A percentile compares a stretch with the other conserved stretches of the same genome.
Evolutionary conservation across 1,140 invertebrate species (phyloP).

Genomic region (Tigriopus japonicus): DNA sequence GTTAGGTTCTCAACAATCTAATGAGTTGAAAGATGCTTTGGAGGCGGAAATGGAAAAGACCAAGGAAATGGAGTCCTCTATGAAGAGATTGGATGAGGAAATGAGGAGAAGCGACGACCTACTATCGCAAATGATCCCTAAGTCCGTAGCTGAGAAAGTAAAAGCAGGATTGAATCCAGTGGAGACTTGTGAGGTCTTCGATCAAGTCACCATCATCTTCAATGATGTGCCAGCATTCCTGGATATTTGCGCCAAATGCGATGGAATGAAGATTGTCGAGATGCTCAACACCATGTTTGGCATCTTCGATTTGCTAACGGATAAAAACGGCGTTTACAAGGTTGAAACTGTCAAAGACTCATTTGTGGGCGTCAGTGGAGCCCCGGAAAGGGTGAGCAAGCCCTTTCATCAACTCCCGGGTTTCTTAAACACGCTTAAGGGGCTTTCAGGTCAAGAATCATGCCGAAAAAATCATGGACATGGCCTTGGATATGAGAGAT

Average conservation of each 20-base stretch:
- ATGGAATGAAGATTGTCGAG: conserved; percentile 41
- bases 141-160: conserved; percentile 55
- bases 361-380: conserved; percentile 10
- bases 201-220: conserved; percentile 83
- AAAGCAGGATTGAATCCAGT: conserved; percentile 79
- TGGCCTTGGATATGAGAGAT: conserved; percentile 10
- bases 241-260: conserved; percentile 80
- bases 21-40: conserved; percentile 79
- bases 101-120: conserved; percentile 88
- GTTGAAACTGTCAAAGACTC: conserved; percentile 12
- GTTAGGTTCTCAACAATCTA: conserved; percentile 59
- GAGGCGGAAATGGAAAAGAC: conserved; percentile 94
- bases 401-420: no score
- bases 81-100: conserved; percentile 83
- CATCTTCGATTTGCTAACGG: conserved; percentile 73
- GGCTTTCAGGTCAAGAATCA: neutral
- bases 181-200: conserved; percentile 90
- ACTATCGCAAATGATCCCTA: conserved; percentile 96
- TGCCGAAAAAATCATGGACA: conserved; percentile 9
- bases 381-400: conserved; percentile 4
- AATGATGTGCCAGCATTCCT: conserved; percentile 94
- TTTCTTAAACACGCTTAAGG: no score
- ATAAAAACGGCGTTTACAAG: conserved; percentile 80
- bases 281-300: conserved; percentile 74
- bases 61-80: conserved; percentile 86